These are phyloP conservation scores for Tragelaphus scriptus DNA, from an alignment of 2,113 vertebrate species.

Conservation along the genomic window DNA sequence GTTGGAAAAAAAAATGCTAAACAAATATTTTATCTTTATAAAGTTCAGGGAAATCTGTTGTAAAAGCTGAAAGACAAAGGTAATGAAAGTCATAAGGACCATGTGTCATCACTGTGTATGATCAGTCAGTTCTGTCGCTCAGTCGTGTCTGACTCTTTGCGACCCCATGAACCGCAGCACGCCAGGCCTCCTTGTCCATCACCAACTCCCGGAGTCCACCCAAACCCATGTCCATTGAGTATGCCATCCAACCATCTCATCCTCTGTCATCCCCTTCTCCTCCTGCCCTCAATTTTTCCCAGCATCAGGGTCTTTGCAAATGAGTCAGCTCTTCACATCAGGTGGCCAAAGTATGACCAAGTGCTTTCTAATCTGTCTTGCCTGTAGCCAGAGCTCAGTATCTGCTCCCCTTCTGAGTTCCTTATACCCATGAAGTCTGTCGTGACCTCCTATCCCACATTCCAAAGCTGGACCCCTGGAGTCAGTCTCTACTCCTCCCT, in stretches of 20 bases:
- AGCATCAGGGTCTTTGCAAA: too few relatives aligned
- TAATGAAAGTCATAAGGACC: neutral
- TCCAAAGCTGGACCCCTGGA: neutral
- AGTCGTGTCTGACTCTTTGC: too few relatives aligned
- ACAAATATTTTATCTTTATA: neutral
- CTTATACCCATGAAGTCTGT: neutral
- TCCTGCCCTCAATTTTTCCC: too few relatives aligned
- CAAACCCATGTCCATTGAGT: too few relatives aligned
- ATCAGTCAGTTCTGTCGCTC: neutral
- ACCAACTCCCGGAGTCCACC: too few relatives aligned
- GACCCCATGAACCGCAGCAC: too few relatives aligned
- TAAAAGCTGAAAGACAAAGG: neutral
- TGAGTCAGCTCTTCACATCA: too few relatives aligned
- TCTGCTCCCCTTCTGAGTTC: neutral
- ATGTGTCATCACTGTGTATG: fast-evolving
- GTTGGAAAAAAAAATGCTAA: neutral
- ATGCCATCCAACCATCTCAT: too few relatives aligned
- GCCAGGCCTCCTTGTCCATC: too few relatives aligned
- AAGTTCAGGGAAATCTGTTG: neutral
- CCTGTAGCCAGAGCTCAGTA: neutral
- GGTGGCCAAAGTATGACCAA: neutral
- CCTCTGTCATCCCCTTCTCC: too few relatives aligned
- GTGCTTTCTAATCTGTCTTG: neutral
- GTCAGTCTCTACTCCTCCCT: neutral
- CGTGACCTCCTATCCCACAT: neutral